Evolutionary conservation across 1,140 invertebrate species (phyloP), one percentile per base, ranked within the genome.

Genomic region (Oscheius sp.): DNA sequence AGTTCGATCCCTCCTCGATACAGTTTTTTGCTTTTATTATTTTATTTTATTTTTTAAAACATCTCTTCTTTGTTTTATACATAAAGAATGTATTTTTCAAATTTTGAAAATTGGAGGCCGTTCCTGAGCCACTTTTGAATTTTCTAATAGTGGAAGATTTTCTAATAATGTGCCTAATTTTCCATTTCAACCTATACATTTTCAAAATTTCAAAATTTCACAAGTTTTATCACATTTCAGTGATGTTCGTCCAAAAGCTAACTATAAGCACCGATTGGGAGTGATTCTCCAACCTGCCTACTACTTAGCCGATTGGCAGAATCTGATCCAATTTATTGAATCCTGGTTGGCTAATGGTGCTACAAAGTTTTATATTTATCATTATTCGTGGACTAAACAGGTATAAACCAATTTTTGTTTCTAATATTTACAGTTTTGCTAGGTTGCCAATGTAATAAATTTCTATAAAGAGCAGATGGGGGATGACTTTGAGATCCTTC

Each of bases 341-440:
- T 65, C 23, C 36, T 65, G 63, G 63, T n/a, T 65, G 13, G 13
- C 63, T 3, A 18, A 34, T 36, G 32, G 63, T 38, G 63, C 63
- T n/a, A 65, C 63, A 13, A 65, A 42, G 23, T 65, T 65, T 36
- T 65, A 65, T 28, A 38, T 65, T 38, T 65, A 65, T 38, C 13
- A 36, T 18, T 28, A 65, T 23, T 45, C 32, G 2, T 35, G 20
- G 20, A 45, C 32, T 4, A 13, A n/a, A n/a, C 63, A 65, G 26
- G 63, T 65, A 18, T 20, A 42, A 26, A 13, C 36, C 23, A 26
- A 3, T 55, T 10, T 55, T 55, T 55, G 23, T 55, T 26, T 20
- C 23, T n/a, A 7, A 26, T 4, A 20, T 26, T 10, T 55, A 29
- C 4, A 20, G 4, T 29, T 20, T 7, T 55, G 23, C 31, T 26